phyloP scores from a whole-genome alignment of 2,797 vertebrate genomes.

The Tauraco hartlaubi region DNA sequence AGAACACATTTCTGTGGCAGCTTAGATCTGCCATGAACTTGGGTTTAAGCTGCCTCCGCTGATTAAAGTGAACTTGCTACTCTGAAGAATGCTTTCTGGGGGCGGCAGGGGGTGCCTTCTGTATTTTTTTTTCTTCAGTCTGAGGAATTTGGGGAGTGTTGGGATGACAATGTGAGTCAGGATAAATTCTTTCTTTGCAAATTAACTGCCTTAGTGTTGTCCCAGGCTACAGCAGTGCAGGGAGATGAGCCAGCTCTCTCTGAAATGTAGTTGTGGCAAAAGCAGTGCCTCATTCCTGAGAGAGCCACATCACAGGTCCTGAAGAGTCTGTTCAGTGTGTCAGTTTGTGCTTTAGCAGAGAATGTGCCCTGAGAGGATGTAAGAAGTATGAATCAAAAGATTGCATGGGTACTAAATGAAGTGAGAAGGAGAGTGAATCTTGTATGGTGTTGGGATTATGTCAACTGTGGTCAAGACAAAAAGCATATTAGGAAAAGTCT shows the following conservation, averaged over 20 bases:
- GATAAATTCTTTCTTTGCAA: conserved; percentile 19
- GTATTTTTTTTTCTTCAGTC: neutral
- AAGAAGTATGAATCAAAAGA: neutral
- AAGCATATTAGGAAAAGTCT: neutral
- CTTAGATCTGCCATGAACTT: conserved; percentile 56
- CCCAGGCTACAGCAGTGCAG: neutral
- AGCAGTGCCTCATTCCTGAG: neutral
- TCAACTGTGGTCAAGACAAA: neutral
- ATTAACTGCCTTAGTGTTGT: conserved; percentile 21
- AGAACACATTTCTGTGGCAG: conserved; percentile 57
- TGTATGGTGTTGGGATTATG: neutral
- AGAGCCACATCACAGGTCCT: neutral
- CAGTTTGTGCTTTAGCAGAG: neutral
- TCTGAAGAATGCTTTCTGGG: conserved; percentile 39
- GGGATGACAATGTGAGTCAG: conserved; percentile 42
- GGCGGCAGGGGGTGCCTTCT: neutral
- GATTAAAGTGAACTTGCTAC: conserved; percentile 70
- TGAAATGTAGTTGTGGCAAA: neutral
- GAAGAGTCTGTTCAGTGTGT: neutral
- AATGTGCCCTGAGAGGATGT: neutral
- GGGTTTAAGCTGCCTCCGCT: conserved; percentile 29
- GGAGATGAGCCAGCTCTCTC: neutral
- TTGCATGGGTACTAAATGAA: neutral
- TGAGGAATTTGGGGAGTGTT: conserved; percentile 63
- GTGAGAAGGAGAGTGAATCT: neutral